Evolutionary conservation across 1,140 invertebrate genomes (phyloP).

Genomic region (Zaprionus vittiger): DNA sequence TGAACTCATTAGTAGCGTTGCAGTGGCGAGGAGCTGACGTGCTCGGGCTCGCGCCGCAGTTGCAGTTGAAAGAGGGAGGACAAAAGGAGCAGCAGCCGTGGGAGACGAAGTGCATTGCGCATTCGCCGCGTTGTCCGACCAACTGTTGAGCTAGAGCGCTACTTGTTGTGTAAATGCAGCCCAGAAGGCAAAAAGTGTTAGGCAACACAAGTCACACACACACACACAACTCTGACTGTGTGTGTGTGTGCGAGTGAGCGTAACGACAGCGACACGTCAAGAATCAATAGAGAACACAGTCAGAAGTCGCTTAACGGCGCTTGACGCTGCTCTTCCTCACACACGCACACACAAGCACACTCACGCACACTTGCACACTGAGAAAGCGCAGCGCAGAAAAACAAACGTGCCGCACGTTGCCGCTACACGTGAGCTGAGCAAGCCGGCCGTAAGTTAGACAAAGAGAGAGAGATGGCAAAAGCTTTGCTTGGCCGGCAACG

Average conservation of each 20-base stretch:
- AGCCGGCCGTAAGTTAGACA: slow-evolving; percentile 1
- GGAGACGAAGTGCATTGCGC: slow-evolving; percentile 38
- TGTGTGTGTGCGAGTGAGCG: slow-evolving; percentile 13
- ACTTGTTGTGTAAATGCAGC: slow-evolving; percentile 37
- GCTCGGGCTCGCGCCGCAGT: slow-evolving; percentile 23
- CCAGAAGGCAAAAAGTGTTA: slow-evolving; percentile 47
- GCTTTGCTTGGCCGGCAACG: slow-evolving; percentile 19
- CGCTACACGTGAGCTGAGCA: slow-evolving; percentile 65
- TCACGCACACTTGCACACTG: slow-evolving; percentile 25
- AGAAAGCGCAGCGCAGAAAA: slow-evolving; percentile 34
- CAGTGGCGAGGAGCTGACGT: slow-evolving; percentile 56
- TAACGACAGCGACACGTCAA: slow-evolving; percentile 9
- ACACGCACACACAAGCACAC: neutral
- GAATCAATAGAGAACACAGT: slow-evolving; percentile 35
- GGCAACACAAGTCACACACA: slow-evolving; percentile 43
- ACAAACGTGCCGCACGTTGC: slow-evolving; percentile 78
- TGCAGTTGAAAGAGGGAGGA: neutral
- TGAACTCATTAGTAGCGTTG: slow-evolving; percentile 24
- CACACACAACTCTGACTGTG: neutral
- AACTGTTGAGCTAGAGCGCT: slow-evolving; percentile 55
- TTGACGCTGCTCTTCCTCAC: slow-evolving; percentile 32
- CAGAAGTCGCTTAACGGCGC: slow-evolving; percentile 34
- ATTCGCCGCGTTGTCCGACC: slow-evolving; percentile 47
- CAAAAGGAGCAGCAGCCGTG: neutral
- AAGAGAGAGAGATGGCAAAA: slow-evolving; percentile 10